Evolutionary conservation across 2,113 vertebrate species (phyloP).

Genomic region (Vanacampus margaritifer): DNA sequence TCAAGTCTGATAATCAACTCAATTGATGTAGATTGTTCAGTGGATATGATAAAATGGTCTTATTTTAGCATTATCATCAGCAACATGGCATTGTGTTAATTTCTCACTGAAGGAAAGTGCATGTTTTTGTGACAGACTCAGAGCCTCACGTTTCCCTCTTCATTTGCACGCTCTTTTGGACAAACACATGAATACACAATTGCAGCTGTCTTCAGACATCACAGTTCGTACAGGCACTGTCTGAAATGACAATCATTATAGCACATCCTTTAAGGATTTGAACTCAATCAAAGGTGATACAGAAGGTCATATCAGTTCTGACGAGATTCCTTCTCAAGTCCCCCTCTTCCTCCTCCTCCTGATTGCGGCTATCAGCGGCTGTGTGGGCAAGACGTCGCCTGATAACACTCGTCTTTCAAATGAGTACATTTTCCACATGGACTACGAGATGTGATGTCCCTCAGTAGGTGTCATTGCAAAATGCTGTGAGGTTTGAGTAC

Average conservation of each 20-base stretch:
- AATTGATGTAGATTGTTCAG: background rate
- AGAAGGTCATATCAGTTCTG: constrained; percentile 48
- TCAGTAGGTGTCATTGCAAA: constrained; percentile 3
- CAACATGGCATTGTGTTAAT: background rate
- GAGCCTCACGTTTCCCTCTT: constrained; percentile 3
- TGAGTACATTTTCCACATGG: constrained; percentile 30
- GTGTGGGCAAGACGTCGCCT: constrained; percentile 49
- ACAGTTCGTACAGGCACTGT: constrained; percentile 11
- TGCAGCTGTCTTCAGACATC: constrained; percentile 18
- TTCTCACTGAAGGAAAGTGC: background rate
- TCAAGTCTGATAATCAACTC: background rate
- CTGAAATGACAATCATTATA: constrained; percentile 45
- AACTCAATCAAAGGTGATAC: constrained; percentile 60
- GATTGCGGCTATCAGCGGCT: constrained; percentile 62
- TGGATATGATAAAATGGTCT: no score
- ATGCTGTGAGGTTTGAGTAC: background rate
- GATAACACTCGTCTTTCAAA: constrained; percentile 37
- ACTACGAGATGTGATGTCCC: constrained; percentile 17
- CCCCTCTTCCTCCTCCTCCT: constrained; percentile 55
- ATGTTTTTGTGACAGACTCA: constrained; percentile 17
- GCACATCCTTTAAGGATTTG: constrained; percentile 47
- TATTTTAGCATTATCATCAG: background rate
- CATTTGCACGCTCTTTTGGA: background rate
- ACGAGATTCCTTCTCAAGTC: constrained; percentile 56
- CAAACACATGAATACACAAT: constrained; percentile 28